These are phyloP conservation scores for Cinclus cinclus DNA, from an alignment of 2,113 vertebrate genomes.

Conservation along the genomic window DNA sequence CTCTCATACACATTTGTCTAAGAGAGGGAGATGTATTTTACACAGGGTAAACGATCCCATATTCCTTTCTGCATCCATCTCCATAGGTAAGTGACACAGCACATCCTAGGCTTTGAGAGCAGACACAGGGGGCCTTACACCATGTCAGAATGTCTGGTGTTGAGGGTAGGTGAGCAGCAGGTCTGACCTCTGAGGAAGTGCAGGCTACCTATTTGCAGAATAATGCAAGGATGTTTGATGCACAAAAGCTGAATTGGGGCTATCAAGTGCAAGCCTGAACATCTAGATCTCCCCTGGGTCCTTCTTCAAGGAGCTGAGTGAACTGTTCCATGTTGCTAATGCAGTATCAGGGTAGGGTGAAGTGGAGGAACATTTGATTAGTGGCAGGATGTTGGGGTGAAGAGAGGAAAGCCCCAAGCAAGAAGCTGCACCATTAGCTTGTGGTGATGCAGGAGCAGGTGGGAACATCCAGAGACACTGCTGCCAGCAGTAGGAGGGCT, in stretches of 20 bases:
- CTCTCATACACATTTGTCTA: not conserved
- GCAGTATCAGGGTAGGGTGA: not conserved
- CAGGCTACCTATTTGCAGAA: not conserved
- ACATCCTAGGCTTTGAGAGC: not conserved
- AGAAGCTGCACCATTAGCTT: not conserved
- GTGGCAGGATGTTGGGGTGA: not conserved
- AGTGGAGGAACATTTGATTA: not conserved
- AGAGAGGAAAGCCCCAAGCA: not conserved
- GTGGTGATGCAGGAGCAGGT: fast-evolving
- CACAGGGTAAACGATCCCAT: not conserved
- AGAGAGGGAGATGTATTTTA: not conserved
- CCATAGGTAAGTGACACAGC: not conserved
- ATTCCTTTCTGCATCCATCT: not conserved
- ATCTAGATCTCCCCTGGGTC: not conserved
- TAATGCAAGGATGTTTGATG: not conserved
- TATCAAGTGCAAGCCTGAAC: not conserved
- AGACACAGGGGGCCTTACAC: not conserved
- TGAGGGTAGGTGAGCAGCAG: not conserved
- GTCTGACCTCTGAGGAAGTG: not conserved
- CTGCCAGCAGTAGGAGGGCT: not conserved
- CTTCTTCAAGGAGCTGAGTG: not conserved
- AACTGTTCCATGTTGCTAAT: not conserved
- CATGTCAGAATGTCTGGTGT: not conserved
- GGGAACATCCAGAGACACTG: not conserved
- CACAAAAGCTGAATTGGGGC: not conserved